A percentile compares a stretch with the other conserved stretches of the same genome.
These are phyloP conservation scores for Kradibia gibbosae DNA, from an alignment of 1,140 invertebrate species.

Conservation along the genomic window DNA sequence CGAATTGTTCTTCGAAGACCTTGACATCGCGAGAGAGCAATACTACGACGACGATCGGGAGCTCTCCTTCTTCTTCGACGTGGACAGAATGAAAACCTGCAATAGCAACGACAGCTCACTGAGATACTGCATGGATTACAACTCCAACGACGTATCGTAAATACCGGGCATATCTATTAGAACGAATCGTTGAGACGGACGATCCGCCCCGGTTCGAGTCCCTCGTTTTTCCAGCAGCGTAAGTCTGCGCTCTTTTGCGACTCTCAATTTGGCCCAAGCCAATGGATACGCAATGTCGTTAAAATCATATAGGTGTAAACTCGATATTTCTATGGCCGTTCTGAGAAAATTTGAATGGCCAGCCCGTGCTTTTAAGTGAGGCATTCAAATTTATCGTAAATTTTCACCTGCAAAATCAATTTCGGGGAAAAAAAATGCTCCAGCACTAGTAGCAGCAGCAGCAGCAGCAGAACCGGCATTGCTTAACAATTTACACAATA, in stretches of 20 bases:
- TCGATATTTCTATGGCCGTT: background rate
- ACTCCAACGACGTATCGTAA: background rate
- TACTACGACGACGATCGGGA: slow-evolving; percentile 18
- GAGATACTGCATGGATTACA: slow-evolving; percentile 24
- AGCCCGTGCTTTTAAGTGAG: background rate
- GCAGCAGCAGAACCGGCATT: too few species aligned
- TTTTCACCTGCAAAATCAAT: background rate
- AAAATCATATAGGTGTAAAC: background rate
- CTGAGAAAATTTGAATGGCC: background rate
- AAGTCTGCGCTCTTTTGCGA: background rate
- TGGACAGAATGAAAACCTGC: background rate
- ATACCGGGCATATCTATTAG: background rate
- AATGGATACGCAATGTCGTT: background rate
- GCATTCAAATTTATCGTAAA: background rate
- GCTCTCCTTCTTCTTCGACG: background rate
- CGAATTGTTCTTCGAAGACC: slow-evolving; percentile 57
- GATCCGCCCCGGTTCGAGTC: background rate
- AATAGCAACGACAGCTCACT: slow-evolving; percentile 23
- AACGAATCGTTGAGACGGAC: background rate
- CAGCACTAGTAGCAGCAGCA: background rate
- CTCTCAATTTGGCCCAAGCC: background rate
- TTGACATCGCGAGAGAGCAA: slow-evolving; percentile 17
- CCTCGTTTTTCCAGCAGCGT: background rate
- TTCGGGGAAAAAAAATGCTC: background rate
- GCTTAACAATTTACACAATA: background rate